phyloP scores from a whole-genome alignment of 1,140 invertebrate genomes.

The Macrobrachium nipponense region DNA sequence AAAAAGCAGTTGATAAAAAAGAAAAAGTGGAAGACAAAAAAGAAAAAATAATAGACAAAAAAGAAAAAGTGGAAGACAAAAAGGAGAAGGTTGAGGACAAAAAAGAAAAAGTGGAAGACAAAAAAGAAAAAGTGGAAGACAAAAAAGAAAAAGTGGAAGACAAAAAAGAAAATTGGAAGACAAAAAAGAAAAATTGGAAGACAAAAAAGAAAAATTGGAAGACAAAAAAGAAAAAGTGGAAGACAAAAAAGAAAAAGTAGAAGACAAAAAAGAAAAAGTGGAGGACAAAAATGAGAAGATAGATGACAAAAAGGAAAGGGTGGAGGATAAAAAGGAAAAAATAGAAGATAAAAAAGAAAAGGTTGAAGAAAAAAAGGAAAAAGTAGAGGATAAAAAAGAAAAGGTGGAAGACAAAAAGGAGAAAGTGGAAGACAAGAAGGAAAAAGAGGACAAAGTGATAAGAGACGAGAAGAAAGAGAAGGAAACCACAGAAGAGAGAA shows the following conservation, averaged over 20 bases:
- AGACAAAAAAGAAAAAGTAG: neutral
- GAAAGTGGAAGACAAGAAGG: conserved; percentile 2
- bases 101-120: neutral
- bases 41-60: neutral
- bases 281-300: conserved; percentile 5
- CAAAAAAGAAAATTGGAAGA: neutral
- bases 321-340: neutral
- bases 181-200: conserved; percentile 11
- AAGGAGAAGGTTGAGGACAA: too few relatives aligned
- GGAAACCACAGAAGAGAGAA: neutral
- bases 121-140: neutral
- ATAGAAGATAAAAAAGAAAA: neutral
- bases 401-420: neutral
- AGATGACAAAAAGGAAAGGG: conserved; percentile 13
- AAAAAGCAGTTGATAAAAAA: too few relatives aligned
- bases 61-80: neutral
- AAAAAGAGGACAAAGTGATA: neutral
- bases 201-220: conserved; percentile 5
- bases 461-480: neutral
- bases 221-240: conserved; percentile 1
- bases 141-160: too few relatives aligned
- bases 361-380: neutral
- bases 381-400: conserved; percentile 3
- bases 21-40: too few relatives aligned
- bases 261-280: neutral